Percentiles rank a stretch among this genome's conserved stretches.
These are phyloP conservation scores for Lithophane socia DNA, from an alignment of 2,888 invertebrate genomes.

Conservation along the genomic window DNA sequence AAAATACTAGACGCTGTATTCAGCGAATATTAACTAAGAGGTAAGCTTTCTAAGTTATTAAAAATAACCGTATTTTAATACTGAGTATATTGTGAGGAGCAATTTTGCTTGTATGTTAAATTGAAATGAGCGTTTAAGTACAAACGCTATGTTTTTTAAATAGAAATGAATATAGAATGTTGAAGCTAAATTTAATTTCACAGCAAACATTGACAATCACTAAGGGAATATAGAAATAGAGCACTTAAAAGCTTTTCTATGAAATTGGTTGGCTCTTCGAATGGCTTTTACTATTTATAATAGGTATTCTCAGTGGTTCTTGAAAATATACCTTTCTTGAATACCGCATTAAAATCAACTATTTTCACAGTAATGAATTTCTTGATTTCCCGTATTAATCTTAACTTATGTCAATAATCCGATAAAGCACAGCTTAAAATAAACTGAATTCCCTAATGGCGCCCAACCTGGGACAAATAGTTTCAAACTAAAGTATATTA, in stretches of 20 bases:
- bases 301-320: neutral
- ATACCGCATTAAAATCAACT: neutral
- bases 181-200: neutral
- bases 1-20: constrained; percentile 36
- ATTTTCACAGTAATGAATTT: neutral
- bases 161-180: neutral
- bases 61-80: constrained; percentile 2
- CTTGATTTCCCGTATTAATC: neutral
- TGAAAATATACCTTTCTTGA: neutral
- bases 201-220: neutral
- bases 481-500: neutral
- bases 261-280: neutral
- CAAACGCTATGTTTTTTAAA: neutral
- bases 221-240: neutral
- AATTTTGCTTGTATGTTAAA: constrained; percentile 8
- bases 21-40: constrained; percentile 28
- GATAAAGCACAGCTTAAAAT: neutral
- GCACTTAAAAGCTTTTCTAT: neutral
- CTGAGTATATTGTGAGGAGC: neutral
- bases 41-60: constrained; percentile 26
- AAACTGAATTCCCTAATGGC: constrained; percentile 20
- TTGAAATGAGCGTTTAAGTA: neutral
- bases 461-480: constrained; percentile 13
- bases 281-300: neutral
- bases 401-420: neutral